Evolutionary conservation across 2,797 vertebrate genomes (phyloP).

Genomic region (Mionectes olivaceus): DNA sequence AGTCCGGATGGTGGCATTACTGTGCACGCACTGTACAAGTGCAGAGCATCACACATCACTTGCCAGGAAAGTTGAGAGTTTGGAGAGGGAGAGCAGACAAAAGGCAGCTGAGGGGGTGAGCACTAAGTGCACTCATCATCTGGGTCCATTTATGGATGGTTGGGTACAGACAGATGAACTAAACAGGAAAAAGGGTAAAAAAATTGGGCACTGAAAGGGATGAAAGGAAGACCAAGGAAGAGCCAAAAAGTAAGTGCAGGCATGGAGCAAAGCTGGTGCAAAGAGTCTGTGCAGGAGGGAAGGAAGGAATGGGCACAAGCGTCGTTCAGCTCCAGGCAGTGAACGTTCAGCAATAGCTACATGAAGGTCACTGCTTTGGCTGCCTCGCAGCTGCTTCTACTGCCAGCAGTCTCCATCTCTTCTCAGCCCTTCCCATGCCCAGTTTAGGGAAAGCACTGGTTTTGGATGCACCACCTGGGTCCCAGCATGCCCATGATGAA

Average conservation of each 20-base stretch:
- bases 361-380: not conserved
- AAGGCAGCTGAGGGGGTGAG: not conserved
- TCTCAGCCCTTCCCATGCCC: not conserved
- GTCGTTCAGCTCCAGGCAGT: slow-evolving; percentile 11
- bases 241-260: not conserved
- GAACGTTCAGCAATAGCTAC: rapidly evolving
- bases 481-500: not conserved
- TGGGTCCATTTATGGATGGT: not conserved
- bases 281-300: not conserved
- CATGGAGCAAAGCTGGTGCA: not conserved
- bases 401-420: not conserved
- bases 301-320: not conserved
- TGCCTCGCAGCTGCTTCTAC: slow-evolving; percentile 21
- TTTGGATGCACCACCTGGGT: not conserved
- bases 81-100: not conserved
- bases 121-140: not conserved
- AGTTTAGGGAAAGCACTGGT: not conserved
- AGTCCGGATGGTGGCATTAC: rapidly evolving
- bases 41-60: not conserved
- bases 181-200: not conserved
- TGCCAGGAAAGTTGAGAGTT: not conserved
- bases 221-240: not conserved
- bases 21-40: not conserved
- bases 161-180: rapidly evolving
- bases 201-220: not conserved